Evolutionary conservation across 2,888 invertebrate species (phyloP), one percentile per base, ranked within the genome.

Genomic region (Ormyrus labotus): DNA sequence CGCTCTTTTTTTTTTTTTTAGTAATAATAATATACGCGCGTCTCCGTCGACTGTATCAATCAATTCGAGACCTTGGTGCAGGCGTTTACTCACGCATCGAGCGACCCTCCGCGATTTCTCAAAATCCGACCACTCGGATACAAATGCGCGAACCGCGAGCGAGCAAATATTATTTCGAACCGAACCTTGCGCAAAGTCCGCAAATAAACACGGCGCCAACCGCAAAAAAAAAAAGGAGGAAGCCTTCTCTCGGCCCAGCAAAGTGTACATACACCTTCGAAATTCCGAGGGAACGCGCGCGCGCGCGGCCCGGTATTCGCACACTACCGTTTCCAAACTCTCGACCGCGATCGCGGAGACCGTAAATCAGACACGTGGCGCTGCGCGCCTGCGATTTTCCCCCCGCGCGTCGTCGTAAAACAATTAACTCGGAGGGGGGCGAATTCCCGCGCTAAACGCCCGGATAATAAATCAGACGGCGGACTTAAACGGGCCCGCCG

Each of bases 351-450:
- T 2, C 8, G 68, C 5, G 13, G 19, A 61, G 60, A 65, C 57
- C 60, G 67, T 72, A 78, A 78, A 78, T 78, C 71, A 75, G 13
- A 68, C 75, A 13, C 13, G 13, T 0, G 13, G 13, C 13, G 13
- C 13, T 4, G 47, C 60, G 6, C 13, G 48, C 11, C 50, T 58
- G 60, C 50, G 61, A 76, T 61, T 76, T 69, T 53, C 55, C 45
- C n/a, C 53, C 51, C 10, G 6, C 6, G 34, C 3, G 34, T 34
- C 34, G 34, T 34, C 34, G 64, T 57, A 69, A 73, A 79, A 73
- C 63, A 67, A 79, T 74, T 58, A 63, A 57, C 68, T 50, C 50
- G 48, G 64, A 50, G 4, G 4, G 4, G 4, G 34, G 4, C 0
- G 51, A 55, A 78, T 68, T 55, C 19, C 58, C 72, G 19, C 13